Evolutionary conservation across 2,797 vertebrate genomes (phyloP), one percentile per base, ranked within the genome.

Genomic region (Austrolebias charrua): DNA sequence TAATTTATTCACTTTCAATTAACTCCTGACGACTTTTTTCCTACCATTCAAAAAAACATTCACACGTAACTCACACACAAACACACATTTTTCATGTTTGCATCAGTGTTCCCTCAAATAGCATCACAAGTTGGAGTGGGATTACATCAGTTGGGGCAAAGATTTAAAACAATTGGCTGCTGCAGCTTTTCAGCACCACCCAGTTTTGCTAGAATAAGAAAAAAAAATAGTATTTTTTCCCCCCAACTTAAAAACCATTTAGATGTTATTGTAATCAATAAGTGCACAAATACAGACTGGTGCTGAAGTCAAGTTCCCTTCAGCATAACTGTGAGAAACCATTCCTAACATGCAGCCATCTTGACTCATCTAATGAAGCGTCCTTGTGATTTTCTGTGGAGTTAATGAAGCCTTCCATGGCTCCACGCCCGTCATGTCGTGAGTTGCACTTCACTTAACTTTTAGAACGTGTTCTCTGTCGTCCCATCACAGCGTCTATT

Each of bases 1-100:
- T 75, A 55, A 79, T 76, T 75, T 57, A 35, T 47, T 56, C 60
- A 55, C 16, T 77, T 78, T 69, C 49, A 49, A 72, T 69, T 56
- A 66, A 60, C 52, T 72, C 51, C 29, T 55, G 19, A 56, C 66
- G 20, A 59, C 3, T 57, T 52, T 43, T 8, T 35, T 7, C 46
- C 47, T 16, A 58, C 46, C 7, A n/a, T 49, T 6, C 8, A 40
- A 28, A 33, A 38, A 11, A 29, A 38, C 50, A 9, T 33, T 11
- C 7, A 1, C 35, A 38, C 35, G 11, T 38, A 38, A 9, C 9
- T 9, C 35, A 38, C 35, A 9, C 31, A 33, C 31, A 33, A 5
- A 4, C 31, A 33, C 7, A 7, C 45, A 24, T 38, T 49, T 51
- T 63, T 29, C 16, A 50, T 49, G 6, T 42, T 18, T 60, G 11